phyloP scores from a whole-genome alignment of 2,113 vertebrate genomes.

The Pachycephala philippinensis region DNA sequence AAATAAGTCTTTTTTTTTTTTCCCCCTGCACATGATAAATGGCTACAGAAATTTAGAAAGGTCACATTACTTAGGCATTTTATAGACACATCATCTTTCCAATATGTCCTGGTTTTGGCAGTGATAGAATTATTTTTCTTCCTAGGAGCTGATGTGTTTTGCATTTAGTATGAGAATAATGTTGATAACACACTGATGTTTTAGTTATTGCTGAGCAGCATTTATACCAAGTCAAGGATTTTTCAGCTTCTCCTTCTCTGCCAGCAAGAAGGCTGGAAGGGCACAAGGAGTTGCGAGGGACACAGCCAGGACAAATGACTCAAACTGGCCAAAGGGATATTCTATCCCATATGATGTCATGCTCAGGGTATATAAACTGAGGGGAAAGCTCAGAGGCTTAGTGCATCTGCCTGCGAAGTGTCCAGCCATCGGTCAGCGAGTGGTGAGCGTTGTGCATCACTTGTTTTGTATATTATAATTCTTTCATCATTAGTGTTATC shows the following conservation, averaged over 20 bases:
- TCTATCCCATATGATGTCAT: neutral
- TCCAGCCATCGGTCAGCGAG: fast-evolving
- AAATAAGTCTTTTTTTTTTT: neutral
- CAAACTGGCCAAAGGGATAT: neutral
- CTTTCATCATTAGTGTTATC: neutral
- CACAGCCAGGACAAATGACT: neutral
- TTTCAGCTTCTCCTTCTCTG: neutral
- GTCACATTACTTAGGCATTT: neutral
- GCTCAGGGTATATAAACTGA: neutral
- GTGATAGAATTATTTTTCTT: neutral
- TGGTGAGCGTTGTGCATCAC: neutral
- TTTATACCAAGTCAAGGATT: neutral
- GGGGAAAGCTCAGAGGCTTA: neutral
- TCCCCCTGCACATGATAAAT: neutral
- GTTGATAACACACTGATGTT: neutral
- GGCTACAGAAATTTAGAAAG: neutral
- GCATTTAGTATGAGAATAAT: neutral
- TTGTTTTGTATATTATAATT: neutral
- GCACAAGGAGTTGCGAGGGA: neutral
- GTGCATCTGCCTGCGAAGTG: neutral
- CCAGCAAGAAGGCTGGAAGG: neutral
- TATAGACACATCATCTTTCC: neutral
- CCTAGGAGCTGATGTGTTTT: neutral
- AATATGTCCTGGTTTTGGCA: neutral
- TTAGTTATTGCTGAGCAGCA: neutral